These are phyloP conservation scores for Mugil cephalus DNA, from an alignment of 2,113 vertebrate genomes.

Conservation along the genomic window DNA sequence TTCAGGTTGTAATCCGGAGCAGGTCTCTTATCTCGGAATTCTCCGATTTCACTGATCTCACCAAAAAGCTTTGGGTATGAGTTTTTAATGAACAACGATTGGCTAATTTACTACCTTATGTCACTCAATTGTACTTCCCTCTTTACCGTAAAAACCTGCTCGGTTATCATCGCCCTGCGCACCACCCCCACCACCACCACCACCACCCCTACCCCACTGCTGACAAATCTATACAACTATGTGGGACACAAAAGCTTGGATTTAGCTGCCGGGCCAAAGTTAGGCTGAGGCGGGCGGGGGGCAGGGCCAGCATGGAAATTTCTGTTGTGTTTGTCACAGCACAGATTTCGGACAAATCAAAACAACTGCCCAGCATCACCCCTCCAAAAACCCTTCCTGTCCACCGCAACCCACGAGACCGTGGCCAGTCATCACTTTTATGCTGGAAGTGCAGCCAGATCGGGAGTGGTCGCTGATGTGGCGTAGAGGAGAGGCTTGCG, in stretches of 20 bases:
- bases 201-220: slow-evolving; percentile 58
- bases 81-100: slow-evolving; percentile 9
- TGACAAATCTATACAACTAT: slow-evolving; percentile 82
- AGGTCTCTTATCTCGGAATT: slow-evolving; percentile 49
- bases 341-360: slow-evolving; percentile 78
- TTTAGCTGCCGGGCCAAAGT: slow-evolving; percentile 73
- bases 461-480: slow-evolving; percentile 19
- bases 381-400: slow-evolving; percentile 17
- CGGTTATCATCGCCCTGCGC: slow-evolving; percentile 67
- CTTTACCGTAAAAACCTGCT: slow-evolving; percentile 62
- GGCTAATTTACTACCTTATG: slow-evolving; percentile 26
- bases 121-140: slow-evolving; percentile 42
- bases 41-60: slow-evolving; percentile 43
- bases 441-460: slow-evolving; percentile 66
- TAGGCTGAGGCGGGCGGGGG: slow-evolving; percentile 52
- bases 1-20: slow-evolving; percentile 52
- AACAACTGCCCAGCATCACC: slow-evolving; percentile 62
- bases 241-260: slow-evolving; percentile 81
- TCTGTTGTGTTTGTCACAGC: slow-evolving; percentile 75
- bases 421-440: slow-evolving; percentile 79
- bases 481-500: slow-evolving; percentile 16
- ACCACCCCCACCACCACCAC: slow-evolving; percentile 34
- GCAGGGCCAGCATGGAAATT: slow-evolving; percentile 63
- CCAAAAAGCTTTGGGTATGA: not conserved
- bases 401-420: slow-evolving; percentile 52